phyloP scores from a whole-genome alignment of 2,797 vertebrate genomes.

The Danio jaintianensis region DNA sequence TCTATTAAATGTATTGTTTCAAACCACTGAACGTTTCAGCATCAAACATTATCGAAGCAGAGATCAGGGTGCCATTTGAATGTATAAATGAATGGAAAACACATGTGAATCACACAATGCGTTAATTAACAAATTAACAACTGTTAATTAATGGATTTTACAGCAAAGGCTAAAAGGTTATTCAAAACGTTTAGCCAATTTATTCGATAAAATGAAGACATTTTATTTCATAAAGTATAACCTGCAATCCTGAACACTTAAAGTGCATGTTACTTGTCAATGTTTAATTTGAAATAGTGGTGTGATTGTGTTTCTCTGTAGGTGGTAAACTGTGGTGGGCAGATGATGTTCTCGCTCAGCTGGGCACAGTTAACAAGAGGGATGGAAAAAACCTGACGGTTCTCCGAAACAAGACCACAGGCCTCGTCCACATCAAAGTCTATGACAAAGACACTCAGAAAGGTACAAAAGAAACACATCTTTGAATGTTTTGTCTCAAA shows the following conservation, averaged over 20 bases:
- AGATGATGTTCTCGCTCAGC: constrained; percentile 82
- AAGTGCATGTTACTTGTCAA: not conserved
- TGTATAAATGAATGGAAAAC: too few species aligned
- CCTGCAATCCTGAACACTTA: not conserved
- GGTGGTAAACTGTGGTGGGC: constrained; percentile 89
- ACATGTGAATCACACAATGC: too few species aligned
- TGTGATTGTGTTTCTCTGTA: constrained; percentile 51
- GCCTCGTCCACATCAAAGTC: constrained; percentile 86
- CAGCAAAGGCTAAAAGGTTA: not conserved
- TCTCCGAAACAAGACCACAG: constrained; percentile 83
- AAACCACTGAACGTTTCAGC: too few species aligned
- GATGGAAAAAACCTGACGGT: constrained; percentile 81
- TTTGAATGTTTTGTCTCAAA: not conserved
- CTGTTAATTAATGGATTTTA: not conserved
- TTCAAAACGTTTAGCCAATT: not conserved
- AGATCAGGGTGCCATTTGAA: too few species aligned
- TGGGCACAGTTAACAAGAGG: constrained; percentile 84
- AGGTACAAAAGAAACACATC: constrained; percentile 68
- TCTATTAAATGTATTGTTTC: too few species aligned
- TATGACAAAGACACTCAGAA: constrained; percentile 85
- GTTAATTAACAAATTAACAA: too few species aligned
- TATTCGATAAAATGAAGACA: not conserved
- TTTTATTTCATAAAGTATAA: not conserved
- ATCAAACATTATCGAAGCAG: too few species aligned
- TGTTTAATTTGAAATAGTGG: not conserved